phyloP scores from a whole-genome alignment of 1,140 invertebrate species.

The Diabrotica virgifera region DNA sequence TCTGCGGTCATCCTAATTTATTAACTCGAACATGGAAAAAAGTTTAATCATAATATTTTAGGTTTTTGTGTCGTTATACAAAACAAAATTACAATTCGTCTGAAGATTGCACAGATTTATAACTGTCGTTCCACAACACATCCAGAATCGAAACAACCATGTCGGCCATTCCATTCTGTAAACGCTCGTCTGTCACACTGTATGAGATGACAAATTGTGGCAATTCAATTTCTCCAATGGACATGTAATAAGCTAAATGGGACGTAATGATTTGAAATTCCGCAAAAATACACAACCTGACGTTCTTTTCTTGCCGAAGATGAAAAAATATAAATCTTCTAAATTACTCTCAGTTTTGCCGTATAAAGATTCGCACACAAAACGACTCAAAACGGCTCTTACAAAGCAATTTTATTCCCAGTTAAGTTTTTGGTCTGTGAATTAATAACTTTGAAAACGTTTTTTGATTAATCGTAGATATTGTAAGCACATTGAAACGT shows the following conservation, averaged over 20 bases:
- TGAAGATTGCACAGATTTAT: conserved; percentile 11
- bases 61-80: background rate
- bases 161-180: conserved; percentile 13
- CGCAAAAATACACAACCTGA: conserved; percentile 9
- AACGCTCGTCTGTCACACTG: conserved; percentile 18
- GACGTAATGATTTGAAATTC: conserved; percentile 17
- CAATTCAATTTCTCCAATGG: conserved; percentile 18
- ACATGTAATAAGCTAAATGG: conserved; percentile 20
- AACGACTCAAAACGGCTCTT: background rate
- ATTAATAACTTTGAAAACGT: too few species aligned
- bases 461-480: too few species aligned
- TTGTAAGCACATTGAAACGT: too few species aligned
- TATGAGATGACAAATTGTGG: conserved; percentile 16
- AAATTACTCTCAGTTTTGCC: conserved; percentile 10
- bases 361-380: background rate
- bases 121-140: conserved; percentile 18
- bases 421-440: background rate
- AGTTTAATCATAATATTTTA: background rate
- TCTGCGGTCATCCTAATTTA: too few species aligned
- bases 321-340: conserved; percentile 19
- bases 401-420: background rate
- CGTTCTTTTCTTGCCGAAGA: conserved; percentile 15
- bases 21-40: background rate
- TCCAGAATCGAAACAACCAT: conserved; percentile 16
- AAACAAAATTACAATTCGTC: conserved; percentile 1